phyloP scores from a whole-genome alignment of 2,113 vertebrate species.

The Philantomba maxwellii region DNA sequence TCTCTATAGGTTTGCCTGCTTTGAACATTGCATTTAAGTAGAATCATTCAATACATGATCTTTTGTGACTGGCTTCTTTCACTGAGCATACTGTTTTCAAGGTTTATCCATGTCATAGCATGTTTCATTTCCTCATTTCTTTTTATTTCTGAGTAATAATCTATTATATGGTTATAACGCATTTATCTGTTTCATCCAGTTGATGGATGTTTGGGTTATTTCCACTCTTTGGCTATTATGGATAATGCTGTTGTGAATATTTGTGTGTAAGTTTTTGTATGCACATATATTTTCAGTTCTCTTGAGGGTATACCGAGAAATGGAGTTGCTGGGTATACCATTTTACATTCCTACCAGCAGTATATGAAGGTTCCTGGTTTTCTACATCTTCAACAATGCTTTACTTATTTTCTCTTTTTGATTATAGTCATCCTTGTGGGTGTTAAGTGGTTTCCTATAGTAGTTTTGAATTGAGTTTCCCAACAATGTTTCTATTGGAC shows the following conservation, averaged over 20 bases:
- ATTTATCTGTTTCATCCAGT: not conserved
- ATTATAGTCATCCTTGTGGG: not conserved
- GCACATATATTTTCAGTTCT: not conserved
- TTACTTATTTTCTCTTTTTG: not conserved
- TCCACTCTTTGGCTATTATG: not conserved
- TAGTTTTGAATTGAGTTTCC: not conserved
- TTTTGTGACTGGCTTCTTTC: not conserved
- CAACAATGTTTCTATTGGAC: not conserved
- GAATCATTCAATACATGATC: not conserved
- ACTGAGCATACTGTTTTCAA: not conserved
- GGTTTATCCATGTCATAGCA: not conserved
- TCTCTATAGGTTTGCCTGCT: not conserved
- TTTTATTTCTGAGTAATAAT: constrained; percentile 10
- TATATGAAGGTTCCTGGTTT: not conserved
- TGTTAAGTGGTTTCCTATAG: not conserved
- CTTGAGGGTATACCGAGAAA: not conserved
- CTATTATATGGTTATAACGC: not conserved
- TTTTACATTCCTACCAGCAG: not conserved
- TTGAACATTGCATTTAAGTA: not conserved
- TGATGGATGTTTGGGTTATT: not conserved
- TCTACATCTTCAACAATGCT: not conserved
- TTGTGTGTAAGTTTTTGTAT: not conserved
- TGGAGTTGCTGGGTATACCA: not conserved
- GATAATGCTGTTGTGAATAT: not conserved
- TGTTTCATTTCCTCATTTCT: not conserved